Conservation (phyloP, 1,140 invertebrate species). For the Dolichoris vasculosae region DNA sequence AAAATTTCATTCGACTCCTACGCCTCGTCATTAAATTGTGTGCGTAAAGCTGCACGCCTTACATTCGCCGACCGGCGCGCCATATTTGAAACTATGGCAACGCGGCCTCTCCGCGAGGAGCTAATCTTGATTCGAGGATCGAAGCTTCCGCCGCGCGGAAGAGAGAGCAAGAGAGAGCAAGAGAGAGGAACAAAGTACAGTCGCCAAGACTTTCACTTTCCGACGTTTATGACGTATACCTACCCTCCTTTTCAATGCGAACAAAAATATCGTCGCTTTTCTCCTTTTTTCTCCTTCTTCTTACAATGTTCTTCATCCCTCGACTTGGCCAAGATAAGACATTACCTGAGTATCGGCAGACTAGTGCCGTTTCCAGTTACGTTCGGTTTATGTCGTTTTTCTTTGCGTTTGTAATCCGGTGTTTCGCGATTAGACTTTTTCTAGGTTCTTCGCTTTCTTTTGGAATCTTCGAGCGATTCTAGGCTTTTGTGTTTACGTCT, state of each 20-base stretch:
- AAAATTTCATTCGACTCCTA: slow-evolving; percentile 32
- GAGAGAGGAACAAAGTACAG: slow-evolving; percentile 13
- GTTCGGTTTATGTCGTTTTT: no score
- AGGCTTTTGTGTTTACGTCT: no score
- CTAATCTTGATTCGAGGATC: slow-evolving; percentile 50
- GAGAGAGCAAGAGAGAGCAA: no score
- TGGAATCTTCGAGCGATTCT: no score
- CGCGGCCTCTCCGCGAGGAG: slow-evolving; percentile 28
- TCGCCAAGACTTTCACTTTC: slow-evolving; percentile 48
- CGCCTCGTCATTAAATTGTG: neutral
- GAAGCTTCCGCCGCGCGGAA: neutral
- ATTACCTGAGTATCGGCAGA: neutral
- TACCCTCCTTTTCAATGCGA: slow-evolving; percentile 30
- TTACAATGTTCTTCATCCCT: no score
- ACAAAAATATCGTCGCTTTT: neutral
- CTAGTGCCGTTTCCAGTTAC: neutral
- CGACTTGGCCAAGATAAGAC: neutral
- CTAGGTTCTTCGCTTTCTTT: no score
- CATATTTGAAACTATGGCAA: slow-evolving; percentile 56
- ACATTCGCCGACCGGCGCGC: slow-evolving; percentile 17
- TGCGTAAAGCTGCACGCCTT: neutral
- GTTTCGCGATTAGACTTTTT: no score
- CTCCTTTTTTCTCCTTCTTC: neutral
- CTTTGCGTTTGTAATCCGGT: no score
- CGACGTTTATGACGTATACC: slow-evolving; percentile 38